Base-by-base conservation (phyloP, 2,888 invertebrate species). In the Phanerotoma sp. region DNA sequence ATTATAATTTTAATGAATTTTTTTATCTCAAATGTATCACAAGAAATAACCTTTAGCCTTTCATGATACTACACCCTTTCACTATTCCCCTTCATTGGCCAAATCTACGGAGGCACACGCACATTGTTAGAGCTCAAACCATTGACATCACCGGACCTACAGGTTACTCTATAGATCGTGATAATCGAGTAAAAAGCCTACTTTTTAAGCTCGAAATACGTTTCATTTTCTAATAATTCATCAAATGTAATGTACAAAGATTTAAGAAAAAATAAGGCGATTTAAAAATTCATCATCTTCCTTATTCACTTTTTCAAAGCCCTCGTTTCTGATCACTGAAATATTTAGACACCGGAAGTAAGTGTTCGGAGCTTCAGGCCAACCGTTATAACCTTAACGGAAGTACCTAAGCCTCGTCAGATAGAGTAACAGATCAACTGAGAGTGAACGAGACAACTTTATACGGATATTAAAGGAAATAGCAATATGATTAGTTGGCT, bases 381-480 rank as follows among this genome's bases (percentile, higher is more conserved):
- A 50, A 55, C 45, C 48, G 48, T 46, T 66, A 73, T 67, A 70
- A 72, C 69, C 70, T 70, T 67, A 62, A 71, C 73, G 75, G 75
- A 75, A 73, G 73, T 72, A 64, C 67, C 73, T 70, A 70, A 73
- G 74, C 72, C 69, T 72, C 67, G 66, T 55, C 66, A 66, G 65
- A 67, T 66, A 68, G 62, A 55, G 38, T 56, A 59, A 51, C 56
- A 49, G 40, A 60, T 57, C 46, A 18, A 48, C 47, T 25, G 37
- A 32, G 47, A 54, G 53, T 46, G 53, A 54, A 49, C 53, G 60
- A 67, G 68, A 64, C 64, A 66, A 70, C 71, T 66, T 68, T 69
- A 68, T 69, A 71, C 76, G 77, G 77, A 77, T 76, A 77, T 77
- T 77, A 77, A 77, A 77, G 77, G 77, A 77, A 77, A 77, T 77